These are phyloP conservation scores for Microcebus murinus DNA, from an alignment of 2,113 vertebrate species.

Conservation along the genomic window DNA sequence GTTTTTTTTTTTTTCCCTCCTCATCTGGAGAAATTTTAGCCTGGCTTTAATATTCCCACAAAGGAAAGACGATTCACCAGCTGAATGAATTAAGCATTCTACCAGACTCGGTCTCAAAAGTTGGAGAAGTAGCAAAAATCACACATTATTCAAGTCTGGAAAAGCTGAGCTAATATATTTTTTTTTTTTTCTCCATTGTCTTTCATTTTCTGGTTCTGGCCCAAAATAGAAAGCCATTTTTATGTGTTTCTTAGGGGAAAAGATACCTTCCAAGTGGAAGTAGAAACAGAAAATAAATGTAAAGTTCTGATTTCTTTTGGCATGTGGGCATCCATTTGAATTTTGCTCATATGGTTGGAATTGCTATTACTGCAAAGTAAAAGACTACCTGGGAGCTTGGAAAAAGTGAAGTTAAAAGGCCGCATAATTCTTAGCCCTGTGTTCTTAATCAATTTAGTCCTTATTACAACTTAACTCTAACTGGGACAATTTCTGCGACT, in stretches of 20 bases:
- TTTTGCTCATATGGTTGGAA: conserved; percentile 26
- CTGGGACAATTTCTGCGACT: background rate
- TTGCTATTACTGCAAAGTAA: conserved; percentile 28
- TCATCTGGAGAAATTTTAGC: conserved; percentile 44
- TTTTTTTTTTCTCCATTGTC: conserved; percentile 73
- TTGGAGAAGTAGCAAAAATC: conserved; percentile 75
- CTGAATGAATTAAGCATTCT: conserved; percentile 75
- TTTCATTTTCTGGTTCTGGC: conserved; percentile 69
- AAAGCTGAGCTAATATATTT: conserved; percentile 68
- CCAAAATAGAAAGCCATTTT: conserved; percentile 73
- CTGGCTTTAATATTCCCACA: conserved; percentile 59
- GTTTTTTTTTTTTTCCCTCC: background rate
- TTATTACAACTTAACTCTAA: background rate
- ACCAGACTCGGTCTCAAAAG: conserved; percentile 77
- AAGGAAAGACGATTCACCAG: conserved; percentile 66
- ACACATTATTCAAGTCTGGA: conserved; percentile 81
- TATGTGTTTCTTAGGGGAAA: conserved; percentile 65
- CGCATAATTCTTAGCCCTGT: background rate
- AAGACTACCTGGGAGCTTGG: conserved; percentile 17
- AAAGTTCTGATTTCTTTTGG: conserved; percentile 71
- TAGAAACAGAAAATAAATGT: conserved; percentile 65
- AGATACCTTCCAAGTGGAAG: conserved; percentile 59
- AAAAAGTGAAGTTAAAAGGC: background rate
- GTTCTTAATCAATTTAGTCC: conserved; percentile 30
- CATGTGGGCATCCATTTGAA: conserved; percentile 52